Evolutionary conservation across 2,797 vertebrate genomes (phyloP).

Genomic region (Staurois parvus): DNA sequence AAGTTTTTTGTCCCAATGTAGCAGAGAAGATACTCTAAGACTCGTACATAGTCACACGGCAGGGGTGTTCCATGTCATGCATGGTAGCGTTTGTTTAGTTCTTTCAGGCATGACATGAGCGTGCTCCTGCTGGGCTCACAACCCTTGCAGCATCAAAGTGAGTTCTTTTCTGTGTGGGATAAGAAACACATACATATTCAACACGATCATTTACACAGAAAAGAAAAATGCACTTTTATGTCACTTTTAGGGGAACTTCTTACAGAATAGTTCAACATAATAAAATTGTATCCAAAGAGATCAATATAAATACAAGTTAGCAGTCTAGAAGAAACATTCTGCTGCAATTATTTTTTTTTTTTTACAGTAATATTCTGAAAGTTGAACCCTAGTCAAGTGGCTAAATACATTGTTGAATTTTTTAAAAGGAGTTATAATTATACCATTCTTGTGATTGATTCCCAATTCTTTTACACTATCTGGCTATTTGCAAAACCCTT

Average conservation of each 20-base stretch:
- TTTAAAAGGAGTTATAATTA: too few species aligned
- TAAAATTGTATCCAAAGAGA: too few species aligned
- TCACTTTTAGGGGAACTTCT: neutral
- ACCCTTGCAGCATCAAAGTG: conserved; percentile 9
- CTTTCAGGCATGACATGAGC: conserved; percentile 43
- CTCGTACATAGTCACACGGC: conserved; percentile 27
- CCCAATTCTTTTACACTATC: too few species aligned
- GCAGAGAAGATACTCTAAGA: conserved; percentile 7
- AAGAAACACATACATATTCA: conserved; percentile 23
- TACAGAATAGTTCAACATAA: too few species aligned
- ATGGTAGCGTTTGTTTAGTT: conserved; percentile 43
- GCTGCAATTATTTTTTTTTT: too few species aligned
- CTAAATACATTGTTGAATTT: too few species aligned
- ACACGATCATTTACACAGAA: conserved; percentile 1
- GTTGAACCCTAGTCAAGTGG: too few species aligned
- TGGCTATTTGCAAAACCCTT: too few species aligned
- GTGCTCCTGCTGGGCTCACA: conserved; percentile 18
- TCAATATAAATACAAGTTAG: too few species aligned
- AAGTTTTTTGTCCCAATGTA: conserved; percentile 14
- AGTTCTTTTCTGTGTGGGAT: conserved; percentile 6
- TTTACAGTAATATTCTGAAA: too few species aligned
- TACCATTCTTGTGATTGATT: too few species aligned
- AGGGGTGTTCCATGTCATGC: conserved; percentile 43
- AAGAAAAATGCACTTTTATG: neutral
- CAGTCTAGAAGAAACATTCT: too few species aligned